phyloP scores from a whole-genome alignment of 64 coral and sea anemone species.

The Actinia equina region DNA sequence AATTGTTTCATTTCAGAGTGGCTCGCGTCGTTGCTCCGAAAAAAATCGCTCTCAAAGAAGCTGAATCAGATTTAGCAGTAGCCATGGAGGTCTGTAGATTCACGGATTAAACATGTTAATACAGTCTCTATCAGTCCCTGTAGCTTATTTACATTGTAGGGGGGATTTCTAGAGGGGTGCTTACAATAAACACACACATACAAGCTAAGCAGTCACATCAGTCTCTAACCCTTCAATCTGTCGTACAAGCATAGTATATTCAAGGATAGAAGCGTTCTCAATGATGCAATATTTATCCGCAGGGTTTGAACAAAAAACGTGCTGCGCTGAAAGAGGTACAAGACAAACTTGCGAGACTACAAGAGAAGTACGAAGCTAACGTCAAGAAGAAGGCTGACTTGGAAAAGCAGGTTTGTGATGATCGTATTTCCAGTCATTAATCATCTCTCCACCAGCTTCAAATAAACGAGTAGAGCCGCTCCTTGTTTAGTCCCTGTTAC shows the following conservation, averaged over 20 bases:
- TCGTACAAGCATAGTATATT: neutral
- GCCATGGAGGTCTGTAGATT: constrained; percentile 80
- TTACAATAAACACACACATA: too few species aligned
- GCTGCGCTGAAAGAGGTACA: constrained; percentile 90
- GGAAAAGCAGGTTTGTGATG: constrained; percentile 74
- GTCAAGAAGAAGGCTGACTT: constrained; percentile 94
- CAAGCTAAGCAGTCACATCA: too few species aligned
- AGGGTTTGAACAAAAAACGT: constrained; percentile 97
- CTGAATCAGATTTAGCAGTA: constrained; percentile 82
- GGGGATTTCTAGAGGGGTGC: too few species aligned
- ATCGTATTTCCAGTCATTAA: neutral
- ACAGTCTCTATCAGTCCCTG: too few species aligned
- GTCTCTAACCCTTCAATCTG: neutral
- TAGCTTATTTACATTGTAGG: too few species aligned
- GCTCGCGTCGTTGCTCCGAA: constrained; percentile 95
- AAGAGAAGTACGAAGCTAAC: constrained; percentile 97
- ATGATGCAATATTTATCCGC: neutral
- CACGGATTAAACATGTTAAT: too few species aligned
- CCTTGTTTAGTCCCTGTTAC: too few species aligned
- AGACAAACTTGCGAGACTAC: constrained; percentile 92
- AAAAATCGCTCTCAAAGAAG: constrained; percentile 88
- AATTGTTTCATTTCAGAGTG: constrained; percentile 52
- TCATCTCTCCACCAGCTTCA: neutral
- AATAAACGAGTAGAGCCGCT: too few species aligned
- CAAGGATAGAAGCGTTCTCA: neutral